Base-by-base conservation (phyloP, 1,140 invertebrate species). In the Cherax destructor region DNA sequence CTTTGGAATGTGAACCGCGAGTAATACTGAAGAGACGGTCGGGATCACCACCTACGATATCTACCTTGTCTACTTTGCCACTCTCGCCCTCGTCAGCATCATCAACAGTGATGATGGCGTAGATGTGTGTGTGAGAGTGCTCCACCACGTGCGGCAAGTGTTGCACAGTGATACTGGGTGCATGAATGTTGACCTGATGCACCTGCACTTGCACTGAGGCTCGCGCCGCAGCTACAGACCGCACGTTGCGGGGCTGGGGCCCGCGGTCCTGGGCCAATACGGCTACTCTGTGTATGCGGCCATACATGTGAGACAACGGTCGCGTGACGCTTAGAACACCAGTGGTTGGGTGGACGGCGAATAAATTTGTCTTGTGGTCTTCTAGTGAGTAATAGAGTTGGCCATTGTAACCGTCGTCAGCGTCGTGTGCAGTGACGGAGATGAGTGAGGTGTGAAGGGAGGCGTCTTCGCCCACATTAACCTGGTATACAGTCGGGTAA, bases 341-440 rank as follows among this genome's bases (percentile, higher is more conserved):
- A n/a, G 96, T 97, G 41, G 98, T 98, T 21, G 98, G 98, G 95
- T 99, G 98, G 86, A 99, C 96, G 11, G 97, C 97, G 94, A 93
- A 93, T 47, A 99, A 99, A 92, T 97, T 96, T 93, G 97, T 96
- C 9, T 96, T 98, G 30, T 96, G 95, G 91, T 98, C 96, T 30
- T 96, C 95, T 92, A 99, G 97, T 94, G 97, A 98, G 94, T 99
- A 99, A 94, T 99, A 99, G 93, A 99, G 98, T 95, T 99, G 98
- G 1, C 98, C 98, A 94, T 99, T 99, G 78, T 97, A 96, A 1
- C 98, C 99, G 10, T 98, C 95, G 94, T 99, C 98, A 9, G 98
- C 98, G 95, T 99, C 99, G 93, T 98, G 98, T 0, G 98, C 99
- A 21, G 96, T 96, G 0, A 96, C 95, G 86, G 94, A 93, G 0